Evolutionary conservation across 2,888 invertebrate species (phyloP), one percentile per base, ranked within the genome.

Genomic region (Nomada hirtipes): DNA sequence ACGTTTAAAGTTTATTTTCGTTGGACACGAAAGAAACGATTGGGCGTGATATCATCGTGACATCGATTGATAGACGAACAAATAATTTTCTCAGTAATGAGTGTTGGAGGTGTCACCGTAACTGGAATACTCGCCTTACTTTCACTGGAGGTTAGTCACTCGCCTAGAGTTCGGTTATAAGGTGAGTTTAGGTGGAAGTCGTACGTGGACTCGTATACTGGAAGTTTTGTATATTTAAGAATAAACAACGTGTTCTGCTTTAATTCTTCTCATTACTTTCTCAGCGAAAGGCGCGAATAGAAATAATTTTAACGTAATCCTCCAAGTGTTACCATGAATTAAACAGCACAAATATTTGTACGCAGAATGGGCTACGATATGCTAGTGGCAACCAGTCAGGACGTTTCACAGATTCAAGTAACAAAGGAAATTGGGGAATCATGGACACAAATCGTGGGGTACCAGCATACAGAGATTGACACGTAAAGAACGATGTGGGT

Each of bases 101-200:
- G 29, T 29, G 70, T 70, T 15, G 70, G 59, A 60, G 47, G 70
- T 70, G 59, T 70, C 70, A 36, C 59, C 29, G 29, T 59, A 60
- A 70, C 20, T 47, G 69, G 59, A 9, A 69, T 69, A 69, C 44
- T 26, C 13, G 44, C 15, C 2, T 70, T 20, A 70, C 70, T 70
- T 70, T 70, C 59, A 70, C 70, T 29, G 70, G 26, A 59, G 61
- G 47, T 70, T 70, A 70, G 70, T 70, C 70, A 70, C 29, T 70
- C 59, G 70, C 10, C 29, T 15, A n/a, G 29, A 29, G 15, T 4
- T 20, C 59, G 15, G 44, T 29, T n/a, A 10, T 20, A 18, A 59
- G 70, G 47, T 50, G 59, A 47, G 29, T 47, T 59, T 26, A 9
- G 13, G 52, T 26, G 23, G 18, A 15, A 29, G 29, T 67, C 15